A percentile compares a stretch with the other conserved stretches of the same genome.
Conservation (phyloP, 2,113 vertebrate species). For the Sphaerodactylus townsendi region DNA sequence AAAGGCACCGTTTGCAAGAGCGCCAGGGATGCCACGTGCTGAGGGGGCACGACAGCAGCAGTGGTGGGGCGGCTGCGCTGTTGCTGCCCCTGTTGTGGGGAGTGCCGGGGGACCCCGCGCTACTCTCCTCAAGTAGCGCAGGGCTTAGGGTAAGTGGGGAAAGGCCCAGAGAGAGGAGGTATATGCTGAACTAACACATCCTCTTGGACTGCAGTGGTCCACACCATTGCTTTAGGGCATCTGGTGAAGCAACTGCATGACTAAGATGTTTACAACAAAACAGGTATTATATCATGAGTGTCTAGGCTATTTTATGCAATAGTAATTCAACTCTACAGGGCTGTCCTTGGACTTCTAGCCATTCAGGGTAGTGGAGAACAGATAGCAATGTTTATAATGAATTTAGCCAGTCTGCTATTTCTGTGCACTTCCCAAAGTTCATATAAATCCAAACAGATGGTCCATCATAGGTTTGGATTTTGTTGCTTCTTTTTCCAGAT, state of each 20-base stretch:
- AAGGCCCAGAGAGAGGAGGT: no score
- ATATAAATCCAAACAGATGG: neutral
- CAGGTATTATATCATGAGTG: neutral
- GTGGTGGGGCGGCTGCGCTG: no score
- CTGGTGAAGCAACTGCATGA: neutral
- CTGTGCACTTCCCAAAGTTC: neutral
- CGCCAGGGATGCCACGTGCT: no score
- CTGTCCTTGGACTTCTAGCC: neutral
- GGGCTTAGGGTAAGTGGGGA: no score
- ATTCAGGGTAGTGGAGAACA: neutral
- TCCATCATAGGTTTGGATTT: accelerated
- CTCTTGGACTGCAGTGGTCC: neutral
- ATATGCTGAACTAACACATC: neutral
- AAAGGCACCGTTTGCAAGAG: no score
- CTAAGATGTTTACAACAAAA: neutral
- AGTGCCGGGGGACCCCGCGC: no score
- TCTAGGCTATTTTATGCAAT: neutral
- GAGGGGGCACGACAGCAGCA: no score
- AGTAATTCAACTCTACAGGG: neutral
- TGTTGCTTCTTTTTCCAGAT: neutral
- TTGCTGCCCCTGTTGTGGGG: no score
- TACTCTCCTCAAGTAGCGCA: no score
- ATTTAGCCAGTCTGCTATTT: neutral
- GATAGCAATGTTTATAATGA: neutral
- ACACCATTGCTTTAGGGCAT: neutral